These are phyloP conservation scores for Andinoacara biseriatus DNA, from an alignment of 2,113 vertebrate genomes.

Conservation along the genomic window DNA sequence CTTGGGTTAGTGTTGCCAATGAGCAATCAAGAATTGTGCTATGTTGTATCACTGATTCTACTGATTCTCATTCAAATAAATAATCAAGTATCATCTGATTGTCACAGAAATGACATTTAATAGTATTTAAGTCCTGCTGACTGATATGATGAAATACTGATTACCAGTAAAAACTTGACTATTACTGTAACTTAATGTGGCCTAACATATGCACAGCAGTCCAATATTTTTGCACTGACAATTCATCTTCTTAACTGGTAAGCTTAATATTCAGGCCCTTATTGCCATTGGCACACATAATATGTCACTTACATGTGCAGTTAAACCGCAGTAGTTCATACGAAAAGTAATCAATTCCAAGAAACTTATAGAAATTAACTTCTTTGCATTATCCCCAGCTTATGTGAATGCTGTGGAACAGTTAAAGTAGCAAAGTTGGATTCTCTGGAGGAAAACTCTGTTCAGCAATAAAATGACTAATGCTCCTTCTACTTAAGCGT, in stretches of 20 bases:
- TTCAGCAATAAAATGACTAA: conserved; percentile 43
- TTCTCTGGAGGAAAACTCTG: conserved; percentile 41
- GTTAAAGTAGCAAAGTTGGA: conserved; percentile 39
- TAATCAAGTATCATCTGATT: not conserved
- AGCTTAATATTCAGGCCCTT: not conserved
- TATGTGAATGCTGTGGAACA: not conserved
- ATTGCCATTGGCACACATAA: not conserved
- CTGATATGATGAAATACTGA: not conserved
- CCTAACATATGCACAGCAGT: not conserved
- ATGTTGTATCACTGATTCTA: not conserved
- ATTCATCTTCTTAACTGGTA: not conserved
- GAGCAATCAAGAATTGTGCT: rapidly evolving
- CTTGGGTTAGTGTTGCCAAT: no score
- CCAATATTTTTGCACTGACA: not conserved
- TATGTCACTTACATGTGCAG: not conserved
- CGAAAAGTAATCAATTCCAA: conserved; percentile 11
- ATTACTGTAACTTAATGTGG: not conserved
- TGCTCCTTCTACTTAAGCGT: conserved; percentile 24
- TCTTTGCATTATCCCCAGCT: conserved; percentile 29
- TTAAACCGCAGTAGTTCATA: conserved; percentile 40
- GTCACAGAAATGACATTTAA: not conserved
- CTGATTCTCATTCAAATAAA: not conserved
- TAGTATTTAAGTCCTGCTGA: not conserved
- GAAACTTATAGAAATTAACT: conserved; percentile 18
- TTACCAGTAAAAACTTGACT: not conserved